These are phyloP conservation scores for Drosophila sp. DNA, from an alignment of 1,140 invertebrate genomes.

Conservation along the genomic window DNA sequence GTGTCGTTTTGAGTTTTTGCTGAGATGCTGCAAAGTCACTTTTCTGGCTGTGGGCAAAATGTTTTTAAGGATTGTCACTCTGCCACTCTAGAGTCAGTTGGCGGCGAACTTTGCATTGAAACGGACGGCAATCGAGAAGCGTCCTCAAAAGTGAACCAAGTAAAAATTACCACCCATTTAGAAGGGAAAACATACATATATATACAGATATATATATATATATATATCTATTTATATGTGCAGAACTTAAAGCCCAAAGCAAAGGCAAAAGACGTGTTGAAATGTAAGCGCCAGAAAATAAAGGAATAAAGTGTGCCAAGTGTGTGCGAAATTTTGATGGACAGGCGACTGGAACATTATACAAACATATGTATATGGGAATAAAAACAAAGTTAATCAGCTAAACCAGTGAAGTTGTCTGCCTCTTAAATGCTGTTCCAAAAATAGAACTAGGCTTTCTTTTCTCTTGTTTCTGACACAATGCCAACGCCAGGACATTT, in stretches of 20 bases:
- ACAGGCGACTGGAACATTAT: constrained; percentile 1
- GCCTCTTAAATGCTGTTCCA: constrained; percentile 7
- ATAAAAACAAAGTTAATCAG: constrained; percentile 45
- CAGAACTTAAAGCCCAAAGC: constrained; percentile 30
- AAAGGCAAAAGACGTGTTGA: constrained; percentile 16
- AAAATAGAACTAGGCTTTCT: constrained; percentile 30
- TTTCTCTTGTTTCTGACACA: constrained; percentile 55
- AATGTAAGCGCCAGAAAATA: constrained; percentile 37
- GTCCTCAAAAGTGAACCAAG: constrained; percentile 21
- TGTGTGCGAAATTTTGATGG: constrained; percentile 42
- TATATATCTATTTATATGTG: constrained; percentile 7
- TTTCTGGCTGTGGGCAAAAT: constrained; percentile 43
- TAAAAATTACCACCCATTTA: constrained; percentile 34
- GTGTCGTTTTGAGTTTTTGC: constrained; percentile 24
- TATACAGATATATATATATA: constrained; percentile 28
- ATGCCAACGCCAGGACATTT: constrained; percentile 54
- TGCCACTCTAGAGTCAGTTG: constrained; percentile 58
- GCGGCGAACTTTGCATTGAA: constrained; percentile 69
- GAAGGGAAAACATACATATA: constrained; percentile 30
- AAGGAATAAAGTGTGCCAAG: constrained; percentile 62
- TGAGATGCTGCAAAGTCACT: constrained; percentile 64
- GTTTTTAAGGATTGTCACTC: constrained; percentile 74
- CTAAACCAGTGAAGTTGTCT: background rate
- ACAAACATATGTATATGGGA: constrained; percentile 30
- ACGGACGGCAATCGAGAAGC: constrained; percentile 46